A percentile compares a stretch with the other conserved stretches of the same genome.
These are phyloP conservation scores for Bolborhynchus lineola DNA, from an alignment of 2,113 vertebrate species.

Conservation along the genomic window DNA sequence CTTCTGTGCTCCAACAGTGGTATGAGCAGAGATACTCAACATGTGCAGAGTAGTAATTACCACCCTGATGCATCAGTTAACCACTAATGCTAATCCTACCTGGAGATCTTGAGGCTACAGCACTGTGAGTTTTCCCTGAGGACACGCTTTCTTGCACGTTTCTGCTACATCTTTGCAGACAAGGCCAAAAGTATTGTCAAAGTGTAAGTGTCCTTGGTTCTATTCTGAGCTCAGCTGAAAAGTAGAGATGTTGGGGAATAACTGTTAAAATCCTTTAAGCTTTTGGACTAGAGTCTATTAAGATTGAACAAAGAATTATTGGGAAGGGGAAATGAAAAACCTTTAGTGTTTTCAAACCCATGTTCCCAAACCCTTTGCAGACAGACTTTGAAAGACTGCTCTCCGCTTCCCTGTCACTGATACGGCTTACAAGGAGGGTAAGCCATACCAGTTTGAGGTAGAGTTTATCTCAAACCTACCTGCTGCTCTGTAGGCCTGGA, in stretches of 20 bases:
- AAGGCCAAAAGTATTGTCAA: neutral
- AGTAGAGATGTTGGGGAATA: neutral
- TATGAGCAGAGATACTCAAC: neutral
- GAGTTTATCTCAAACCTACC: neutral
- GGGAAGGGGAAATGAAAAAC: neutral
- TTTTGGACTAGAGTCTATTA: neutral
- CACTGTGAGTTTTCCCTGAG: neutral
- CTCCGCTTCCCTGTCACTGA: neutral
- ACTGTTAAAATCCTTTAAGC: neutral
- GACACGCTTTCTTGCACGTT: neutral
- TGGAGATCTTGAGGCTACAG: neutral
- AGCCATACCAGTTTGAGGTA: neutral
- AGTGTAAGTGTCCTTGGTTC: neutral
- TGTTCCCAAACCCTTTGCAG: neutral
- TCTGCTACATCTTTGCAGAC: neutral
- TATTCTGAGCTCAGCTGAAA: neutral
- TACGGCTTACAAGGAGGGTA: neutral
- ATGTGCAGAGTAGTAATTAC: neutral
- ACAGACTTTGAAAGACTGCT: neutral
- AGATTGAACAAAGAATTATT: neutral
- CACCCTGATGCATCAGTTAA: neutral
- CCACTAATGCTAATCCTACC: neutral
- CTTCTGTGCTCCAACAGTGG: neutral
- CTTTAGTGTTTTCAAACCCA: fast-evolving
- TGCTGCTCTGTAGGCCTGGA: neutral